phyloP scores from a whole-genome alignment of 1,140 invertebrate species.

The Ectropis grisescens region DNA sequence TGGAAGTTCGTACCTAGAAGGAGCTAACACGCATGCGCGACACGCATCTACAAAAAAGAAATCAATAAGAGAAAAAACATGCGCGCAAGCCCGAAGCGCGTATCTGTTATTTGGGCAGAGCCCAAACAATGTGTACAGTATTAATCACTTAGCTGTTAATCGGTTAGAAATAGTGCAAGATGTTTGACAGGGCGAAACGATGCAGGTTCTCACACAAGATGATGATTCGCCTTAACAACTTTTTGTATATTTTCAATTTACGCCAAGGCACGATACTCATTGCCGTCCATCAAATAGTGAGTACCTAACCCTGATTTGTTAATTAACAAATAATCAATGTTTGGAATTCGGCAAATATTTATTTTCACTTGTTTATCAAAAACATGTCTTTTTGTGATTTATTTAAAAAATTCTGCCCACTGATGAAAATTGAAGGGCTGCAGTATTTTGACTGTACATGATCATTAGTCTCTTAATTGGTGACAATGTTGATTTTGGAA shows the following conservation, averaged over 20 bases:
- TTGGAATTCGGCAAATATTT: too few species aligned
- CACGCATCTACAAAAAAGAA: constrained; percentile 31
- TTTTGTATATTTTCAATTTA: constrained; percentile 61
- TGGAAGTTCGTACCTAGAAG: too few species aligned
- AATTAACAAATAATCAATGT: too few species aligned
- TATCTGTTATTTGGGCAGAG: constrained; percentile 2
- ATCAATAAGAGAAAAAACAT: constrained; percentile 53
- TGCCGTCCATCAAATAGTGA: constrained; percentile 63
- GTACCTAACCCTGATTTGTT: too few species aligned
- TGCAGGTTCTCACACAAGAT: constrained; percentile 53
- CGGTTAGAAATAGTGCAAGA: constrained; percentile 41
- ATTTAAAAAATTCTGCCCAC: too few species aligned
- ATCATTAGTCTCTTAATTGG: too few species aligned
- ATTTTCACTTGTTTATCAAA: too few species aligned
- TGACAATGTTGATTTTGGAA: too few species aligned
- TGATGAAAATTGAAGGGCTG: too few species aligned
- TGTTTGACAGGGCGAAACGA: constrained; percentile 54
- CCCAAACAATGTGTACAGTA: constrained; percentile 37
- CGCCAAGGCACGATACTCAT: constrained; percentile 60
- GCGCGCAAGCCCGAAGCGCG: constrained; percentile 18
- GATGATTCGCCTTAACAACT: constrained; percentile 59
- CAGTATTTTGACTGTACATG: too few species aligned
- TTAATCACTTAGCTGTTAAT: constrained; percentile 26
- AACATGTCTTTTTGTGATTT: too few species aligned
- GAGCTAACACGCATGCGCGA: constrained; percentile 17